These are phyloP conservation scores for Rhipidura dahli DNA, from an alignment of 2,113 vertebrate species.

Conservation along the genomic window DNA sequence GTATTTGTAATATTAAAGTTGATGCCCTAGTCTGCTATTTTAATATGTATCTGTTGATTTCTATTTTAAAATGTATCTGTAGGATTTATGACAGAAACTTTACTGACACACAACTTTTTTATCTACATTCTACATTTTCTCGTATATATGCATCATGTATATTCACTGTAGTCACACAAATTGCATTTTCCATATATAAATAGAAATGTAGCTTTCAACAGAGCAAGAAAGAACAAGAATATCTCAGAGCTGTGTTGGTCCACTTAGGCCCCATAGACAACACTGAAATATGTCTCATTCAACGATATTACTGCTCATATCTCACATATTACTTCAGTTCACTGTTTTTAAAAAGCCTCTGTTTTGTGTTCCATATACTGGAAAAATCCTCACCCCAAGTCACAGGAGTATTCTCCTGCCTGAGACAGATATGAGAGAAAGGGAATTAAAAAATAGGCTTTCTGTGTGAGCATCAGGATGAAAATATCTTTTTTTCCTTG, in stretches of 20 bases:
- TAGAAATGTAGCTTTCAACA: background rate
- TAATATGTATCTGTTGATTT: background rate
- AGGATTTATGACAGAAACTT: background rate
- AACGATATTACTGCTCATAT: background rate
- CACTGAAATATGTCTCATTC: background rate
- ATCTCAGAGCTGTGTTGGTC: background rate
- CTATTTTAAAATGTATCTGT: background rate
- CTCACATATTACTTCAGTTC: background rate
- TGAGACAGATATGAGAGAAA: background rate
- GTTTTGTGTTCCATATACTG: background rate
- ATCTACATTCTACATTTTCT: background rate
- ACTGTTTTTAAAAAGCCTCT: background rate
- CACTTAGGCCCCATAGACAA: background rate
- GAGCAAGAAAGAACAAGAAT: background rate
- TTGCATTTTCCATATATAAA: background rate
- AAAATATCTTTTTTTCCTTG: background rate
- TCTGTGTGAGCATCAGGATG: background rate
- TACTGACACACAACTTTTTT: background rate
- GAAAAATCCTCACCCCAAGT: background rate
- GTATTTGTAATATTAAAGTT: background rate
- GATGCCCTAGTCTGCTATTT: background rate
- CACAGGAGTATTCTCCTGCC: background rate
- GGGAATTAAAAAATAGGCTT: background rate
- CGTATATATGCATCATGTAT: background rate
- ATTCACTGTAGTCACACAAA: background rate